Evolutionary conservation across 2,888 invertebrate genomes (phyloP).

Genomic region (Dynastes grantii): DNA sequence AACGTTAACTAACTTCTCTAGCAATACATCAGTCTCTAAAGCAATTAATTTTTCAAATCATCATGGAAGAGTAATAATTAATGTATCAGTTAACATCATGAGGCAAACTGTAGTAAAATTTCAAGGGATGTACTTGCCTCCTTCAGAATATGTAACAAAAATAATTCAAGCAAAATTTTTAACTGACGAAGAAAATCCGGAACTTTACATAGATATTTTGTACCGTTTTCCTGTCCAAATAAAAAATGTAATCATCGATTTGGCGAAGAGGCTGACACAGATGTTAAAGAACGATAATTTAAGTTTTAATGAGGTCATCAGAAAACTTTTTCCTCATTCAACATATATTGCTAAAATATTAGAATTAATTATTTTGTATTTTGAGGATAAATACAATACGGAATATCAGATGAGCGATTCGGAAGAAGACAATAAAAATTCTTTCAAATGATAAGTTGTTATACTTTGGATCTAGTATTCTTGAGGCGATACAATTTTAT

Average conservation of each 20-base stretch:
- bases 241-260: constrained; percentile 41
- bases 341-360: constrained; percentile 44
- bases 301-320: constrained; percentile 24
- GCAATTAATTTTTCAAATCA: constrained; percentile 35
- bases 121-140: constrained; percentile 49
- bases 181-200: constrained; percentile 47
- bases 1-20: constrained; percentile 18
- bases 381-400: constrained; percentile 39
- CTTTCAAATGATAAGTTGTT: constrained; percentile 29
- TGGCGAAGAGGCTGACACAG: constrained; percentile 30
- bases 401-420: constrained; percentile 13
- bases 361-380: constrained; percentile 43
- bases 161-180: constrained; percentile 45
- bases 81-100: constrained; percentile 45
- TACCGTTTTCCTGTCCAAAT: constrained; percentile 31
- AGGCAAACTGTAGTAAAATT: constrained; percentile 47
- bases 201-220: constrained; percentile 42
- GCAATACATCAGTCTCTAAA: constrained; percentile 19
- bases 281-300: constrained; percentile 38
- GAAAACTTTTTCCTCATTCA: constrained; percentile 49
- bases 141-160: constrained; percentile 39
- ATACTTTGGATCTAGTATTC: constrained; percentile 44
- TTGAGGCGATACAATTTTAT: constrained; percentile 58
- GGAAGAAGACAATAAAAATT: constrained; percentile 32
- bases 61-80: constrained; percentile 33